These are phyloP conservation scores for Mirounga angustirostris DNA, from an alignment of 2,113 vertebrate species.

Conservation along the genomic window DNA sequence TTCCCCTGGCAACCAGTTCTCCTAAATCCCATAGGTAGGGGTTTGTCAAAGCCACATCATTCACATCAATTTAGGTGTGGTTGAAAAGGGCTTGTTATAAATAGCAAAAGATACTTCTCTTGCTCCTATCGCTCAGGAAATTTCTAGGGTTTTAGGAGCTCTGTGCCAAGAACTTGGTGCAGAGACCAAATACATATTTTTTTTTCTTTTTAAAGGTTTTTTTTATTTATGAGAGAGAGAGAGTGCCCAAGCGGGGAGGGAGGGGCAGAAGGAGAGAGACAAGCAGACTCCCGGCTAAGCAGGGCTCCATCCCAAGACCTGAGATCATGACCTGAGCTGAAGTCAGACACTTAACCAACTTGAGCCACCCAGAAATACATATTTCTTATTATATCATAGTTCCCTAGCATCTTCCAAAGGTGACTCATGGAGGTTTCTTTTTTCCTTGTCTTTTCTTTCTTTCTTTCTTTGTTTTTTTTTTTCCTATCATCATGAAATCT, in stretches of 20 bases:
- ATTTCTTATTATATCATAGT: not conserved
- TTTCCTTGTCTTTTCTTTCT: not conserved
- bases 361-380: not conserved
- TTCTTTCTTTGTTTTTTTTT: not conserved
- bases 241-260: no score
- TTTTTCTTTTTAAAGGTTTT: no score
- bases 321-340: not conserved
- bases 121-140: not conserved
- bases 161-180: not conserved
- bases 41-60: not conserved
- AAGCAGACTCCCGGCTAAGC: not conserved
- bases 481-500: not conserved
- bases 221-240: no score
- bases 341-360: not conserved
- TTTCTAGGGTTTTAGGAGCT: not conserved
- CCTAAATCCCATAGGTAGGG: not conserved
- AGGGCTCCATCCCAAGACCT: not conserved
- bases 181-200: not conserved
- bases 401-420: not conserved
- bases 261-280: no score
- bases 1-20: not conserved
- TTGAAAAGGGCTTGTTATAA: not conserved
- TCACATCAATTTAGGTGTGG: not conserved
- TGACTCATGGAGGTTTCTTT: not conserved
- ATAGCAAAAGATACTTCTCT: not conserved